These are phyloP conservation scores for Erpobdella octoculata DNA, from an alignment of 2,888 invertebrate species.

Conservation along the genomic window DNA sequence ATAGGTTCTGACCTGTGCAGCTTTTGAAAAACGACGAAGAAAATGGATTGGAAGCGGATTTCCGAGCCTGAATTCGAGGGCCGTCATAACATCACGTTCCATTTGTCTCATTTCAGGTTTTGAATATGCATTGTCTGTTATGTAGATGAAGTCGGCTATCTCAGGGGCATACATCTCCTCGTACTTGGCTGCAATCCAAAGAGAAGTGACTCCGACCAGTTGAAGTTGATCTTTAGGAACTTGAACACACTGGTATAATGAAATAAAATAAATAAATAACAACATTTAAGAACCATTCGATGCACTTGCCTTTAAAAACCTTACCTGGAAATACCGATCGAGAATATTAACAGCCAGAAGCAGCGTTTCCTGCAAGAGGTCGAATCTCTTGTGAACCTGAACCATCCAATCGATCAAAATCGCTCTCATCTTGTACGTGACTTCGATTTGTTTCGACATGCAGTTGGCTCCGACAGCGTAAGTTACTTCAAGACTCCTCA, in stretches of 20 bases:
- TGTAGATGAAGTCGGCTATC: constrained; percentile 77
- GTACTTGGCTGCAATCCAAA: constrained; percentile 85
- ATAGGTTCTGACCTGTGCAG: constrained; percentile 53
- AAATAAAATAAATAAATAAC: too few species aligned
- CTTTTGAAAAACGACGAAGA: constrained; percentile 63
- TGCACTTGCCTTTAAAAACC: too few species aligned
- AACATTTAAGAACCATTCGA: too few species aligned
- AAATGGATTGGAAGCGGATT: constrained; percentile 82
- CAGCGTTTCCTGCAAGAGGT: constrained; percentile 76
- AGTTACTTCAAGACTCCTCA: constrained; percentile 66
- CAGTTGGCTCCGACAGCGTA: constrained; percentile 63
- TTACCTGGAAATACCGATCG: constrained; percentile 78
- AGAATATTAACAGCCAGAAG: constrained; percentile 78
- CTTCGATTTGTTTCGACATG: constrained; percentile 60
- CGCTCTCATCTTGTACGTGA: constrained; percentile 77
- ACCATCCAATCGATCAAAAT: constrained; percentile 88
- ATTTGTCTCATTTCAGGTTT: constrained; percentile 71
- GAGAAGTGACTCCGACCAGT: constrained; percentile 76
- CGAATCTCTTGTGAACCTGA: constrained; percentile 80
- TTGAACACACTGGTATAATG: constrained; percentile 14
- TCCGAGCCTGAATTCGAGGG: constrained; percentile 72
- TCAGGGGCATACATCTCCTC: constrained; percentile 87
- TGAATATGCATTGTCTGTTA: constrained; percentile 78
- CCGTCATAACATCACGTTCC: constrained; percentile 70
- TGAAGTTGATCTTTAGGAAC: constrained; percentile 69